Evolutionary conservation across 2,113 vertebrate genomes (phyloP), one percentile per base, ranked within the genome.

Genomic region (Sphaerodactylus townsendi): DNA sequence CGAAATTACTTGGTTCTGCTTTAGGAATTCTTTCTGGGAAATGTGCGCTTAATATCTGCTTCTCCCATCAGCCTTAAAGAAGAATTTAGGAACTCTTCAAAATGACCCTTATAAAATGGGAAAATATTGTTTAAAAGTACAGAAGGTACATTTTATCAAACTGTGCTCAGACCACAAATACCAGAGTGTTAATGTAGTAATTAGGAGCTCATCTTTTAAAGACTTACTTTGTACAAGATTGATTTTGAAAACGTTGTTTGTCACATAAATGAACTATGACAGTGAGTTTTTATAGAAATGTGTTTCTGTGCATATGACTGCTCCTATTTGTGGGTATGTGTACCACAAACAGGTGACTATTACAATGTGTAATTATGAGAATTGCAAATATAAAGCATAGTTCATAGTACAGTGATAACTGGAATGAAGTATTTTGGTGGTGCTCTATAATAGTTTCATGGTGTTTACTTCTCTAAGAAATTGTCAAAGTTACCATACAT

Each of bases 171-270:
- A 78, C 41, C 77, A 72, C 50, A 13, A 0, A 1, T 28, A 0
- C 28, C 81, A 2, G 1, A 68, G 44, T 77, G 48, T 75, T 1
- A 62, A 44, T 79, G 5, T 5, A 59, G 1, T 53, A 91, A 77
- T 90, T 91, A 85, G 86, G 76, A 90, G 75, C 73, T 87, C 0
- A 1, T 83, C 28, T 85, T 68, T 15, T 4, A 50, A 14, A 10
- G 7, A 11, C 9, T 50, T 50, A 28, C 28, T 50, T 75, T 28
- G 11, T 39, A 10, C 33, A 68, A 19, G 62, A 37, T 10, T 28
- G 19, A 7, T 56, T 71, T 41, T 37, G 33, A 39, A 77, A 56
- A 68, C 3, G 19, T 14, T 66, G 13, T 25, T 28, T 48, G 2
- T 72, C 39, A 13, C 25, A 35, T 7, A 33, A 62, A 5, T 75